Conservation (phyloP, 1,140 invertebrate genomes). For the Hesperophylax magnus region DNA sequence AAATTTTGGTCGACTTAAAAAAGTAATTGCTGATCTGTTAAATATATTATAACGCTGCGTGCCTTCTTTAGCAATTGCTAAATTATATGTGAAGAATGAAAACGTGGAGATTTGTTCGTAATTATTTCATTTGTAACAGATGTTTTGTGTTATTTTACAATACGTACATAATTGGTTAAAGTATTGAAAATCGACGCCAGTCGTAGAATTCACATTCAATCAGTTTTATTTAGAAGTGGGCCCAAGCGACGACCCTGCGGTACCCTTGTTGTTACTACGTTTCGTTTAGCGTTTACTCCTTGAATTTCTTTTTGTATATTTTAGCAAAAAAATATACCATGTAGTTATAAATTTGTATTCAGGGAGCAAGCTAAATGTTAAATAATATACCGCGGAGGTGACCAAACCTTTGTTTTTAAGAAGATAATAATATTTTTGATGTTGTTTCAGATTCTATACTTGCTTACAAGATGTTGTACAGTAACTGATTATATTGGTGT, state of each 20-base stretch:
- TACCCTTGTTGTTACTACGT: background rate
- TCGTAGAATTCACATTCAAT: background rate
- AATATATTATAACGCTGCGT: constrained; percentile 56
- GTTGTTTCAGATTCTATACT: too few species aligned
- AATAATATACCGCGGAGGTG: background rate
- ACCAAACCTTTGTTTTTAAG: background rate
- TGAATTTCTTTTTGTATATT: constrained; percentile 12
- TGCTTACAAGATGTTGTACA: too few species aligned
- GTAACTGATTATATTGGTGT: too few species aligned
- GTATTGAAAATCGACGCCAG: background rate
- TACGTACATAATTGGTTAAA: constrained; percentile 16
- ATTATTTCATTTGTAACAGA: constrained; percentile 30
- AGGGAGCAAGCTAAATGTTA: background rate
- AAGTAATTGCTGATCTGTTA: constrained; percentile 56
- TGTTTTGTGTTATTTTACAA: constrained; percentile 18
- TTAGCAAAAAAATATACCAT: constrained; percentile 20
- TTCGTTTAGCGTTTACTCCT: background rate
- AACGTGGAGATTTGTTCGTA: constrained; percentile 27
- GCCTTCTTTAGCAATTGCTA: constrained; percentile 58
- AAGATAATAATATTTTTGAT: background rate
- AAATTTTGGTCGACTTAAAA: constrained; percentile 51
- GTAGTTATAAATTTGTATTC: constrained; percentile 14
- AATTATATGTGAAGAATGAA: constrained; percentile 50
- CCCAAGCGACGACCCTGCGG: background rate
- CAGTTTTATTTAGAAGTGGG: constrained; percentile 1